These are phyloP conservation scores for Agonopterix arenella DNA, from an alignment of 2,888 invertebrate species.

Conservation along the genomic window DNA sequence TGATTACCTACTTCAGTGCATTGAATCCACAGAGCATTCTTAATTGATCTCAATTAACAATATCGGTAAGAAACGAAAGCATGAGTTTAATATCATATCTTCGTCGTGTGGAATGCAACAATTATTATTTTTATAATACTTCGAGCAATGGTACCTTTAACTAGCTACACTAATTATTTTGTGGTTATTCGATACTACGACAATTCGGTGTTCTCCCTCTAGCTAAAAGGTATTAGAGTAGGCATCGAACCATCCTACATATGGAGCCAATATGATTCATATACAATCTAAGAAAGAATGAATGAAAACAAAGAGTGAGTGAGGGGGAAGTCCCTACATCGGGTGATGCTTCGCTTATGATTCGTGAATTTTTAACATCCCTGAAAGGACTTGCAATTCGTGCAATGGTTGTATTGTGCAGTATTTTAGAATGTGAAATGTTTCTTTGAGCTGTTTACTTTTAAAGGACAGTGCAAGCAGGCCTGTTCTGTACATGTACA, in stretches of 20 bases:
- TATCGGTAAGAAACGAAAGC: neutral
- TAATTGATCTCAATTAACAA: neutral
- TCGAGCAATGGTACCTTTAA: too few relatives aligned
- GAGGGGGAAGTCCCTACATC: slow-evolving; percentile 13
- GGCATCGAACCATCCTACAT: too few relatives aligned
- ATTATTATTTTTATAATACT: too few relatives aligned
- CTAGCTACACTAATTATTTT: too few relatives aligned
- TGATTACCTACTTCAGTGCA: too few relatives aligned
- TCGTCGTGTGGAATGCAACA: too few relatives aligned
- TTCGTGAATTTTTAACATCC: slow-evolving; percentile 61
- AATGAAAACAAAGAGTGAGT: neutral
- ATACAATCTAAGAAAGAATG: neutral
- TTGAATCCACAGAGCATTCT: neutral
- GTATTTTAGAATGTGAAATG: slow-evolving; percentile 3
- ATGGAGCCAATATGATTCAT: neutral
- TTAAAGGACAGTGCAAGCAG: slow-evolving; percentile 4
- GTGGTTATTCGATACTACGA: too few relatives aligned
- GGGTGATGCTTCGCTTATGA: slow-evolving; percentile 46
- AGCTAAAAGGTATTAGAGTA: too few relatives aligned
- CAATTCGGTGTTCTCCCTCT: too few relatives aligned
- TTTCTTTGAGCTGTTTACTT: slow-evolving; percentile 3
- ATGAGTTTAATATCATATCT: neutral
- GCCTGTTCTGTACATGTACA: too few relatives aligned
- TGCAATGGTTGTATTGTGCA: slow-evolving; percentile 18
- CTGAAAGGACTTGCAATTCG: slow-evolving; percentile 42